Base-by-base conservation (phyloP, 2,797 vertebrate genomes). In the Enteromius viviparus region DNA sequence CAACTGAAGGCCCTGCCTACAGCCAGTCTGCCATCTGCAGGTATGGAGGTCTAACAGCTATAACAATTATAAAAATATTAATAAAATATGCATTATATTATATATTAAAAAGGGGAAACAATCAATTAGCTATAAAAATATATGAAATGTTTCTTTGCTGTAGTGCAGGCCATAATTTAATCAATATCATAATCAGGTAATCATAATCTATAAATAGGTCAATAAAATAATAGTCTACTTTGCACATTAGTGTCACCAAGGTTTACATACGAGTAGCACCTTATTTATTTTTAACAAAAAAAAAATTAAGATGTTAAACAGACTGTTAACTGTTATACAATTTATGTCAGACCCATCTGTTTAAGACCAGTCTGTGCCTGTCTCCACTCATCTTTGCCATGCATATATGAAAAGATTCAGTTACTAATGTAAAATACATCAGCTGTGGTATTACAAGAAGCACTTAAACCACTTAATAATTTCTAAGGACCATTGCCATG, bases 11-110 rank as follows among this genome's bases (percentile, higher is more conserved):
- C 62, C 98, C 98, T 51, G 98, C 98, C 6, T 99, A 99, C 95
- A 99, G 98, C 93, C 98, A 99, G 94, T 99, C 98, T 89, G 98
- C 98, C 95, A 99, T 99, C 95, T 99, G 98, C 97, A 99, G 98
- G 98, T 99, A 98, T 96, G 92, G 82, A 78, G 42, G 49, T 76
- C 76, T 64, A 84, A 79, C 37, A 37, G 49, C 76, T 58, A 55
- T 14, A 45, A 51, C 74, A 51, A 51, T 34, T 23, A 19, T 37
- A 66, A 3, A 26, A 29, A 40, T 40, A 8, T 12, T 12, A 42
- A 42, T 42, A 53, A 53, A 19, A 53, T 21, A 5, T 53, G 51
- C 51, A 26, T 42, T 66, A 26, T 37, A 42, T 42, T 68, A 19
- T 23, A 42, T 53, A 19, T 47, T 32, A n/a, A 10, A 55, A n/a